Base-by-base conservation (phyloP, 1,140 invertebrate species). In the Brachystomella parvula region DNA sequence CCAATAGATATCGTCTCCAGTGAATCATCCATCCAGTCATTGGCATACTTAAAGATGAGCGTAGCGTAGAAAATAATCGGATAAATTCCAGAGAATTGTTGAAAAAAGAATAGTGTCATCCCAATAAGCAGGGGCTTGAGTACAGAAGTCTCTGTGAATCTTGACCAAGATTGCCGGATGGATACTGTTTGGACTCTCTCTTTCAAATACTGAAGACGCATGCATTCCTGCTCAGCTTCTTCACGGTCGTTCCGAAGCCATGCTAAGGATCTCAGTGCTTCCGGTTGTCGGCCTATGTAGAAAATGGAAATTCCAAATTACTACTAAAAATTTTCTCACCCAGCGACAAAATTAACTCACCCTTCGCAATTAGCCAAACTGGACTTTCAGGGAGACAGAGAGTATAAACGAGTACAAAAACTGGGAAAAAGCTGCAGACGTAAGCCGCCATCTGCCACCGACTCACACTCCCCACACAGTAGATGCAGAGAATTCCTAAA, bases 31-130 rank as follows among this genome's bases (percentile, higher is more conserved):
- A 74, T 66, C 61, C 65, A 72, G 61, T 74, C 63, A 61, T 74
- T 72, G 2, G 74, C 71, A 31, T 70, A 72, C 33, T 75, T 69
- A 73, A 70, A 92, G 79, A 79, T 87, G 76, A 24, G 84, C 79
- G 77, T 81, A 0, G 87, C 85, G 70, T 91, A 90, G 65, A 89
- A 89, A 35, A 89, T 83, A 2, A 89, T 79, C 2, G 87, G 86
- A 71, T 88, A 89, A 26, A 86, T 83, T 0, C 89, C 89, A 1
- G 84, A 85, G 53, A 89, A 84, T 75, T 91, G 89, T 75, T 90
- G 88, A 73, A 90, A 85, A 69, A 86, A 83, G 77, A 92, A 89
- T 63, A 86, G 83, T 0, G 76, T 76, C 21, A 85, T 77, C 69
- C 88, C 81, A 3, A 92, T 82, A 0, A 80, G 28, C 19, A 89